These are phyloP conservation scores for Dermatophagoides farinae DNA, from an alignment of 1,140 invertebrate species.

Conservation along the genomic window DNA sequence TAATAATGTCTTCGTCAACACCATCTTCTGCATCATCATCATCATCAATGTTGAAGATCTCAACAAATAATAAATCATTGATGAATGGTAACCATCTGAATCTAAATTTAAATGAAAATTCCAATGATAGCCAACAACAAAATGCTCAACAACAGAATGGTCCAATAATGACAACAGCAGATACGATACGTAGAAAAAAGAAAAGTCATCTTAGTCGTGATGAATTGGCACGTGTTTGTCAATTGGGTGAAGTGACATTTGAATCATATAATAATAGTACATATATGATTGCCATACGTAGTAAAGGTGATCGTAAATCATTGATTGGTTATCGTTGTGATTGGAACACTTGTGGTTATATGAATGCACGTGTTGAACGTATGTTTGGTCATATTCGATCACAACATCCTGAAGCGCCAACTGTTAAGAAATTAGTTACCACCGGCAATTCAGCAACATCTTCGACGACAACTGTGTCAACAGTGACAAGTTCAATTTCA, in stretches of 20 bases:
- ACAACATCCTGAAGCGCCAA: constrained; percentile 2
- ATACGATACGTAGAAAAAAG: background rate
- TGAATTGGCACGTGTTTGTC: constrained; percentile 2
- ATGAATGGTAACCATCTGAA: no score
- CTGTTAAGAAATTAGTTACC: constrained; percentile 5
- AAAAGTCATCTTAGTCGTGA: constrained; percentile 9
- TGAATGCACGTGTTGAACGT: constrained; percentile 7
- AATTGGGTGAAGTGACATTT: constrained; percentile 3
- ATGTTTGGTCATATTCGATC: constrained; percentile 6
- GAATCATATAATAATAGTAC: background rate
- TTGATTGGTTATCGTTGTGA: constrained; percentile 5
- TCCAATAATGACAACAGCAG: background rate
- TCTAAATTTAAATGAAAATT: no score
- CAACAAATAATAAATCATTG: no score
- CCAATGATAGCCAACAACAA: no score
- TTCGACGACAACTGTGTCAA: background rate
- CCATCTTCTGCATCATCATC: no score
- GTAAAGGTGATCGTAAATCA: background rate
- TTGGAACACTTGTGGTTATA: constrained; percentile 3
- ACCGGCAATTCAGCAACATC: background rate
- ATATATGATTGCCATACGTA: constrained; percentile 6
- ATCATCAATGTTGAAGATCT: no score
- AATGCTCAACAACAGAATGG: no score
- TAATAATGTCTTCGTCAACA: no score
- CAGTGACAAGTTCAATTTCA: background rate